phyloP scores from a whole-genome alignment of 1,140 invertebrate species.

The Proctacanthus coquilletti region DNA sequence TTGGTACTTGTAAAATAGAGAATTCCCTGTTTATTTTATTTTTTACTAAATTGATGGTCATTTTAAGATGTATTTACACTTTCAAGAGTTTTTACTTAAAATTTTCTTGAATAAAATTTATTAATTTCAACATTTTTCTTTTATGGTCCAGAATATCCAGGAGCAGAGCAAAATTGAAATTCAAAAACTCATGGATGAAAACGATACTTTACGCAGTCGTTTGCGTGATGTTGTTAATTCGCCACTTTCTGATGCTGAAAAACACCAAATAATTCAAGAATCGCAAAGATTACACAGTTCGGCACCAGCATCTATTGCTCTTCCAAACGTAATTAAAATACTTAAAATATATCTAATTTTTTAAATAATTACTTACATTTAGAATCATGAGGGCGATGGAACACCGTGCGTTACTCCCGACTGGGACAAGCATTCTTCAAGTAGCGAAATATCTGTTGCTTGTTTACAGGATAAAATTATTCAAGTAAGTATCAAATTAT shows the following conservation, averaged over 20 bases:
- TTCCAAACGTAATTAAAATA: conserved; percentile 33
- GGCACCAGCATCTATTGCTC: conserved; percentile 43
- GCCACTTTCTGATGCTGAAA: conserved; percentile 65
- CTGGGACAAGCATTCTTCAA: conserved; percentile 78
- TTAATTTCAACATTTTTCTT: too few relatives aligned
- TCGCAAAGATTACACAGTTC: conserved; percentile 46
- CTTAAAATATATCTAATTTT: not conserved
- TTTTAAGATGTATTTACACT: too few relatives aligned
- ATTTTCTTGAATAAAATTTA: too few relatives aligned
- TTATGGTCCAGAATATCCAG: conserved; percentile 28
- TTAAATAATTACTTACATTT: not conserved
- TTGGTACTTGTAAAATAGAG: too few relatives aligned
- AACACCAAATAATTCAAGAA: conserved; percentile 55
- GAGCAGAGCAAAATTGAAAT: conserved; percentile 47
- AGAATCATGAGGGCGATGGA: conserved; percentile 33
- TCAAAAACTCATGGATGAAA: conserved; percentile 52
- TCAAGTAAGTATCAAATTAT: conserved; percentile 50
- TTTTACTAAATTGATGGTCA: too few relatives aligned
- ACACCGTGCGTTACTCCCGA: conserved; percentile 51
- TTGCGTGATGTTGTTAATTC: conserved; percentile 61
- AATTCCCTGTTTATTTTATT: too few relatives aligned
- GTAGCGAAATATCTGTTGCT: conserved; percentile 79
- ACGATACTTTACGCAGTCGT: conserved; percentile 51
- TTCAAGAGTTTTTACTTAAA: too few relatives aligned
- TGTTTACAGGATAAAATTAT: conserved; percentile 83